phyloP scores from a whole-genome alignment of 2,888 invertebrate genomes.

The Platycheirus albimanus region DNA sequence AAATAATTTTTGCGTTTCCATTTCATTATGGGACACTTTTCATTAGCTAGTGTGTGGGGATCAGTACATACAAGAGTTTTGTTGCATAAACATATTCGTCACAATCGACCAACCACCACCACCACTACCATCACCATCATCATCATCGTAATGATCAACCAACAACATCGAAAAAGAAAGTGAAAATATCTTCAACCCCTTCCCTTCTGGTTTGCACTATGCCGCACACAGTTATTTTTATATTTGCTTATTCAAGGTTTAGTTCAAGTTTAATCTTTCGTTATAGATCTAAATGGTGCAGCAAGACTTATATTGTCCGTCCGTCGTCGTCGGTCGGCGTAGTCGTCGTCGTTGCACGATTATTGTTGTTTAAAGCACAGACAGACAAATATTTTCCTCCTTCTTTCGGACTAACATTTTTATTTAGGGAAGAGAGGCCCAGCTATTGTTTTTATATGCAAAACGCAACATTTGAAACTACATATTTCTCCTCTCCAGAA shows the following conservation, averaged over 20 bases:
- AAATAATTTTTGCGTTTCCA: slow-evolving; percentile 59
- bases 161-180: slow-evolving; percentile 64
- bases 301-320: slow-evolving; percentile 2
- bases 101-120: slow-evolving; percentile 38
- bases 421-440: slow-evolving; percentile 17
- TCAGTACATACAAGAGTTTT: slow-evolving; percentile 12
- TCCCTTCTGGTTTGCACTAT: slow-evolving; percentile 1
- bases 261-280: slow-evolving; percentile 72
- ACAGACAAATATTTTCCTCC: background rate
- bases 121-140: too few relatives aligned
- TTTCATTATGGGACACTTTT: slow-evolving; percentile 66
- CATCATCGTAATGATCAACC: too few relatives aligned
- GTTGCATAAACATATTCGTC: slow-evolving; percentile 64
- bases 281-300: slow-evolving; percentile 64
- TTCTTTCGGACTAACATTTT: background rate
- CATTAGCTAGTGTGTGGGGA: slow-evolving; percentile 31
- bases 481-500: slow-evolving; percentile 25
- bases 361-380: slow-evolving; percentile 15
- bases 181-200: slow-evolving; percentile 58
- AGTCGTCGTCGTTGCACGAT: too few relatives aligned
- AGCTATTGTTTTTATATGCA: slow-evolving; percentile 35
- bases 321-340: too few relatives aligned
- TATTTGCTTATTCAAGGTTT: slow-evolving; percentile 68
- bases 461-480: slow-evolving; percentile 41
- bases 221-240: background rate